Evolutionary conservation across 2,797 vertebrate genomes (phyloP), one percentile per base, ranked within the genome.

Genomic region (Hydrocynus forskahlii): DNA sequence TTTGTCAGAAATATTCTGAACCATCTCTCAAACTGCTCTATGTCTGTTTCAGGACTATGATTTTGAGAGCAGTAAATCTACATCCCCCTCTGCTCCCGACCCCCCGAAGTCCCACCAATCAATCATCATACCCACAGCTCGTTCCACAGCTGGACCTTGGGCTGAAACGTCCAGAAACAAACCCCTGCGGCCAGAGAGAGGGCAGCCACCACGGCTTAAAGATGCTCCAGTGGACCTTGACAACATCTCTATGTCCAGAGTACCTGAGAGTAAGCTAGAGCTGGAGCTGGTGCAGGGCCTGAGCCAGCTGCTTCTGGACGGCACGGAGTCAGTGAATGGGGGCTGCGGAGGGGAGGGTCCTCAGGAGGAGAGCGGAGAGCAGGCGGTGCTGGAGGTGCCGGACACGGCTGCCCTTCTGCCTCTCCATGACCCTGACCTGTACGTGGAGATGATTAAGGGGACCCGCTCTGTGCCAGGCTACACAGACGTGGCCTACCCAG

Each of bases 401-500:
- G 96, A 98, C 81, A 94, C 94, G 0, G 94, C 94, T 0, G 89
- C 87, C 60, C 85, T 96, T 23, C 94, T 97, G 76, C 93, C 96
- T 0, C 92, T 99, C 77, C 97, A 99, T 19, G 97, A 99, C 89
- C 94, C 96, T 13, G 96, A 99, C 85, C 94, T 99, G 16, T 99
- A 99, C 68, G 93, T 99, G 76, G 96, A 97, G 88, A 95, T 97
- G 93, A 95, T 97, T 84, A 99, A 97, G 90, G 94, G 82, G 50
- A 99, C 97, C 0, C 91, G 88, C 68, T 99, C 98, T 54, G 95
- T 99, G 60, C 97, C 96, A 0, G 93, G 94, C 57, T 99, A 98
- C 67, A 94, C 96, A 45, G 97, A 99, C 87, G 97, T 99, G 85
- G 98, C 97, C 64, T 99, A 99, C 88, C 98, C 98, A 29, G 98